Percentiles rank a stretch among this genome's conserved stretches.
Evolutionary conservation across 1,140 invertebrate species (phyloP).

Genomic region (Rhagoletis pomonella): DNA sequence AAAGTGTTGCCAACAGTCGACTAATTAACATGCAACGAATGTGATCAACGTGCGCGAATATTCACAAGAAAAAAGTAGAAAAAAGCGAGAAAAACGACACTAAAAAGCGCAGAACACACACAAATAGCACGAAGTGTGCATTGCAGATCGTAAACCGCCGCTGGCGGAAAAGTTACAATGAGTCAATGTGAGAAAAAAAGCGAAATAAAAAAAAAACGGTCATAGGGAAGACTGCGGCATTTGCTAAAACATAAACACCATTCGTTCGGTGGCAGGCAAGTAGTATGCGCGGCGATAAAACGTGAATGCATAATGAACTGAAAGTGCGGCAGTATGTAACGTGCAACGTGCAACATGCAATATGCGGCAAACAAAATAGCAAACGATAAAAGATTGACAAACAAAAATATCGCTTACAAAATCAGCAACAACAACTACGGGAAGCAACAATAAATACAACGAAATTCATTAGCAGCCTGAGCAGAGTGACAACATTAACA

Average conservation of each 20-base stretch:
- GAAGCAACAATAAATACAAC: slow-evolving; percentile 17
- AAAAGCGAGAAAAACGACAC: not conserved
- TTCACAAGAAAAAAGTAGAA: not conserved
- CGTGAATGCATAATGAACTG: slow-evolving; percentile 32
- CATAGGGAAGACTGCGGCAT: slow-evolving; percentile 10
- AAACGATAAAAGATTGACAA: slow-evolving; percentile 40
- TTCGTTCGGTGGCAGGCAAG: not conserved
- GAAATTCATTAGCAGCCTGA: slow-evolving; percentile 40
- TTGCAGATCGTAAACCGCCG: slow-evolving; percentile 34
- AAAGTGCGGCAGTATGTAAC: not conserved
- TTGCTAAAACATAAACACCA: not conserved
- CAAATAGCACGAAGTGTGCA: not conserved
- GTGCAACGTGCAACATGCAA: slow-evolving; percentile 5
- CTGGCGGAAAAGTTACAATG: not conserved
- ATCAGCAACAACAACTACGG: not conserved
- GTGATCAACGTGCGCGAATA: slow-evolving; percentile 41
- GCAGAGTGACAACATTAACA: slow-evolving; percentile 50
- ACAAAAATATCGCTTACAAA: slow-evolving; percentile 26
- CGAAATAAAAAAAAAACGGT: not conserved
- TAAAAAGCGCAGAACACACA: not conserved
- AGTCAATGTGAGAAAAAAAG: not conserved
- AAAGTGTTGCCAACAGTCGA: slow-evolving; percentile 38
- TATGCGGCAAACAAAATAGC: not conserved
- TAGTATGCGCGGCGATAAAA: slow-evolving; percentile 22
- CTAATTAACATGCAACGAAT: slow-evolving; percentile 49